Conservation (phyloP, 2,113 vertebrate species). For the Cyphomyrus plagiostoma region DNA sequence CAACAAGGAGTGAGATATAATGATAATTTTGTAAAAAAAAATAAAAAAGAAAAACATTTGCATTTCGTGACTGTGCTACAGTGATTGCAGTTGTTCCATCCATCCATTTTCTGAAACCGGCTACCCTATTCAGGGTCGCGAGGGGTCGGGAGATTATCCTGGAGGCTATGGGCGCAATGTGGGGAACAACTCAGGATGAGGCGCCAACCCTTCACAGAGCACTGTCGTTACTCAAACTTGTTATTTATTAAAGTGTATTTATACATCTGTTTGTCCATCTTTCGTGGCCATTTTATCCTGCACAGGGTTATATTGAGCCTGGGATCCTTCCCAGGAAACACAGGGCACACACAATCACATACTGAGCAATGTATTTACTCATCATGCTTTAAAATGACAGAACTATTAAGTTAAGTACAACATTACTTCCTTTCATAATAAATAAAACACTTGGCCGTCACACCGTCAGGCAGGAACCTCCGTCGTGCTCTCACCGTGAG, state of each 20-base stretch:
- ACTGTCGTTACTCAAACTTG: background rate
- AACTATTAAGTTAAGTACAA: background rate
- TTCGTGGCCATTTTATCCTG: background rate
- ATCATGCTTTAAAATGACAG: background rate
- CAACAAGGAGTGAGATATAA: background rate
- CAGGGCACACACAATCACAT: background rate
- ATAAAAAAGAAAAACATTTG: too few species aligned
- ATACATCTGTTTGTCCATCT: background rate
- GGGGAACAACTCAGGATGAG: too few species aligned
- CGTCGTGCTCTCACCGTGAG: background rate
- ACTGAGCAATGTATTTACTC: background rate
- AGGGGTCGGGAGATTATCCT: too few species aligned
- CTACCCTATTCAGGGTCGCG: too few species aligned
- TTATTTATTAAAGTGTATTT: background rate
- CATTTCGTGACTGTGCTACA: background rate
- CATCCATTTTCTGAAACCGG: too few species aligned
- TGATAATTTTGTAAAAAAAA: background rate
- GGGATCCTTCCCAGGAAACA: background rate
- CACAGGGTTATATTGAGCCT: background rate
- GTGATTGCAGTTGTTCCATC: too few species aligned
- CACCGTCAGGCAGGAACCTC: background rate
- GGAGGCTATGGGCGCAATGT: too few species aligned
- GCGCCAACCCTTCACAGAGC: too few species aligned
- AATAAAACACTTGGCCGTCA: background rate
- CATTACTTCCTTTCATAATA: background rate